A percentile compares a stretch with the other conserved stretches of the same genome.
These are phyloP conservation scores for Oreochromis grahami DNA, from an alignment of 2,797 vertebrate species.

Conservation along the genomic window DNA sequence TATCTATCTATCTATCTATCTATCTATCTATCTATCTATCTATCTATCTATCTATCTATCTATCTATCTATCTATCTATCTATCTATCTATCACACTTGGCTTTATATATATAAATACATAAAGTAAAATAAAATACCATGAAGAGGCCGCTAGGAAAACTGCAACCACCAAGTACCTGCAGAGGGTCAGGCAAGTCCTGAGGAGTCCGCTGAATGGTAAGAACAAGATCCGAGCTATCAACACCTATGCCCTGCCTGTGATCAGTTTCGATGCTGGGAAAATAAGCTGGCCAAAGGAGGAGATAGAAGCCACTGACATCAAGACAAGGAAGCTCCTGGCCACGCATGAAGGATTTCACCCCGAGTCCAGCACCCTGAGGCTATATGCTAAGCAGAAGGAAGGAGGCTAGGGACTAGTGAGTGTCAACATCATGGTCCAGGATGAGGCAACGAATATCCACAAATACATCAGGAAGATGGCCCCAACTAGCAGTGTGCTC, in stretches of 20 bases:
- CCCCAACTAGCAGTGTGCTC: background rate
- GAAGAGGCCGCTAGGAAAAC: background rate
- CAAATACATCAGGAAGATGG: background rate
- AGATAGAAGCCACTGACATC: background rate
- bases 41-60: too few species aligned
- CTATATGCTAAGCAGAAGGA: background rate
- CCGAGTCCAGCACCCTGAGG: background rate
- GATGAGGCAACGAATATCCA: background rate
- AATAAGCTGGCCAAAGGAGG: background rate
- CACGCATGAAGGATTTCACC: background rate
- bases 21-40: too few species aligned
- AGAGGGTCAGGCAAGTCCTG: background rate
- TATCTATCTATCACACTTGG: too few species aligned
- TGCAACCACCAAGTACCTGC: background rate
- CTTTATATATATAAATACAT: too few species aligned
- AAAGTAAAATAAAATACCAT: background rate
- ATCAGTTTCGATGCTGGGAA: fast-evolving
- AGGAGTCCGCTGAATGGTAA: fast-evolving
- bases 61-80: too few species aligned
- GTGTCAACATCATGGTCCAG: background rate
- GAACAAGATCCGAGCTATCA: background rate
- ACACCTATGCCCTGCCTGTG: fast-evolving
- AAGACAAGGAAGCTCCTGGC: background rate
- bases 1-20: too few species aligned
- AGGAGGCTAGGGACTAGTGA: background rate